A percentile compares a stretch with the other conserved stretches of the same genome.
Conservation (phyloP, 2,797 vertebrate species). For the Macroramphosus scolopax region DNA sequence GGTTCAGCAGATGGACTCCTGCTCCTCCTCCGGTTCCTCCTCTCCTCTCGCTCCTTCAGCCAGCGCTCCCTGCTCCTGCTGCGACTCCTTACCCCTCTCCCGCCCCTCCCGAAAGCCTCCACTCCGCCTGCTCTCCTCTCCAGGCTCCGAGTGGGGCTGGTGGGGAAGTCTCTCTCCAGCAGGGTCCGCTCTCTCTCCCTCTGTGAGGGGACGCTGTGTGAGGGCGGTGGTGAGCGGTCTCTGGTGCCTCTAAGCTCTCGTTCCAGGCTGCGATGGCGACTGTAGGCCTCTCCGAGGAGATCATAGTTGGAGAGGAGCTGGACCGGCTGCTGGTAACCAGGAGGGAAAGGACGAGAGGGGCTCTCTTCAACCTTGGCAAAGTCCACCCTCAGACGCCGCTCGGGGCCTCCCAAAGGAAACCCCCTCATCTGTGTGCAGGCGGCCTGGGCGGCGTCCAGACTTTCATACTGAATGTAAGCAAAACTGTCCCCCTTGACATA, state of each 20-base stretch:
- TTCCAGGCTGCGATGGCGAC: constrained; percentile 87
- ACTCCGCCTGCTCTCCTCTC: constrained; percentile 83
- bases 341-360: constrained; percentile 80
- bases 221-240: constrained; percentile 79
- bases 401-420: constrained; percentile 88
- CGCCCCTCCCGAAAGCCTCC: constrained; percentile 83
- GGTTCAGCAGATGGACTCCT: constrained; percentile 84
- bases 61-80: constrained; percentile 92
- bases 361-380: constrained; percentile 95
- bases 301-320: constrained; percentile 84
- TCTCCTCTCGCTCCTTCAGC: constrained; percentile 84
- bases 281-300: constrained; percentile 84
- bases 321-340: constrained; percentile 83
- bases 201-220: constrained; percentile 83
- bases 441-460: constrained; percentile 92
- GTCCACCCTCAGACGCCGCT: constrained; percentile 91
- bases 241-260: constrained; percentile 84
- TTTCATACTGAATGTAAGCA: constrained; percentile 97
- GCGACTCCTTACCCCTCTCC: constrained; percentile 61
- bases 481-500: constrained; percentile 96
- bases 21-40: constrained; percentile 81
- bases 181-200: constrained; percentile 82
- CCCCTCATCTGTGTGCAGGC: constrained; percentile 97
- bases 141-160: constrained; percentile 84
- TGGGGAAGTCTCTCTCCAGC: constrained; percentile 81